Evolutionary conservation across 1,140 invertebrate species (phyloP).

Genomic region (Acyrthosiphon pisum): DNA sequence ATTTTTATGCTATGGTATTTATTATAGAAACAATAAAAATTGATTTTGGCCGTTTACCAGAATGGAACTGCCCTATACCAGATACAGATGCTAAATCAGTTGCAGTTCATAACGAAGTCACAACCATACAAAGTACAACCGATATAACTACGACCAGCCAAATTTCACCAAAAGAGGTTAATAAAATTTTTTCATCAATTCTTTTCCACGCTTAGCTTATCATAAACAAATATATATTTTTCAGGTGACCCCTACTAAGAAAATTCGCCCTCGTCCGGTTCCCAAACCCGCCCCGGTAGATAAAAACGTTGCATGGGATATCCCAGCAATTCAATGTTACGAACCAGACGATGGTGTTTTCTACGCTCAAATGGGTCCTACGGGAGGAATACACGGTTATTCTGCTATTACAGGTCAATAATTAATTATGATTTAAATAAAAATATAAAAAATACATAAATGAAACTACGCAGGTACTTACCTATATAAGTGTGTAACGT

Average conservation of each 20-base stretch:
- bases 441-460: slow-evolving; percentile 12
- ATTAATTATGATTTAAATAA: slow-evolving; percentile 8
- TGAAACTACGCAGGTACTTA: background rate
- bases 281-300: slow-evolving; percentile 72
- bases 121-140: background rate
- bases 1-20: background rate
- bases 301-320: slow-evolving; percentile 75
- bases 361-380: slow-evolving; percentile 90
- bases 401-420: slow-evolving; percentile 80
- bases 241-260: slow-evolving; percentile 37
- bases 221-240: background rate
- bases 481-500: background rate
- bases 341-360: slow-evolving; percentile 90
- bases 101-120: slow-evolving; percentile 58
- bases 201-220: background rate
- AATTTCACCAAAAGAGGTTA: slow-evolving; percentile 9
- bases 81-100: slow-evolving; percentile 68
- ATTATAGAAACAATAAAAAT: slow-evolving; percentile 74
- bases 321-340: slow-evolving; percentile 85
- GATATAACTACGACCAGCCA: background rate
- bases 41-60: slow-evolving; percentile 84
- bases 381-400: slow-evolving; percentile 85
- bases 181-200: background rate
- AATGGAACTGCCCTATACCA: slow-evolving; percentile 91
- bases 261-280: slow-evolving; percentile 30